phyloP scores from a whole-genome alignment of 2,113 vertebrate species.

The Hippocampus guttulatus region DNA sequence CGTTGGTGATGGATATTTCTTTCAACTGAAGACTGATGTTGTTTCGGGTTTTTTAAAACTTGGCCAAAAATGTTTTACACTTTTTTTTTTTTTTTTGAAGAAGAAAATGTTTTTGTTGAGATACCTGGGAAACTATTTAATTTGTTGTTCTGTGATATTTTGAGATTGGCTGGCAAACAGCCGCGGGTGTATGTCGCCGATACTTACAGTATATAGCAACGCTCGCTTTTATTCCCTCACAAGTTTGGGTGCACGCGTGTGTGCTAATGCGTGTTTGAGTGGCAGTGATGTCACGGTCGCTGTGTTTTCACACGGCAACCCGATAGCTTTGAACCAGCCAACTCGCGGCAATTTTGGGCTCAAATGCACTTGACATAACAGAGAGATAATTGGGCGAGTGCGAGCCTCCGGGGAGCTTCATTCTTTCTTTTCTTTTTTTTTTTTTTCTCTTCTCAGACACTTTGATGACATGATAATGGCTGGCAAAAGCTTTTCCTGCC shows the following conservation, averaged over 20 bases:
- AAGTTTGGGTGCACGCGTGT: background rate
- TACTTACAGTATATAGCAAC: background rate
- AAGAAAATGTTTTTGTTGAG: too few species aligned
- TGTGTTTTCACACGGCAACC: constrained; percentile 66
- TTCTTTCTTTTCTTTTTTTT: background rate
- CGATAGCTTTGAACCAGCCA: constrained; percentile 59
- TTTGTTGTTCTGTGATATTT: too few species aligned
- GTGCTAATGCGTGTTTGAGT: constrained; percentile 22
- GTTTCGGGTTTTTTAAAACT: too few species aligned
- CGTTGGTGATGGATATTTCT: too few species aligned
- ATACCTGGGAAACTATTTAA: too few species aligned
- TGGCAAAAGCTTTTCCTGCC: constrained; percentile 61
- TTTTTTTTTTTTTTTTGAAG: too few species aligned
- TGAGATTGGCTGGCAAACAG: too few species aligned
- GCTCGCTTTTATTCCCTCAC: background rate
- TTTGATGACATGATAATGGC: constrained; percentile 67
- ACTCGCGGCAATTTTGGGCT: constrained; percentile 64
- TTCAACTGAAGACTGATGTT: too few species aligned
- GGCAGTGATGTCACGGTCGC: constrained; percentile 61
- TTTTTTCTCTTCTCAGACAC: constrained; percentile 25
- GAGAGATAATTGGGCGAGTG: constrained; percentile 58
- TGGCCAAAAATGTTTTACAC: too few species aligned
- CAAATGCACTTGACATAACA: constrained; percentile 62
- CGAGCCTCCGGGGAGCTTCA: constrained; percentile 51
- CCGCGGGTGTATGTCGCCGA: too few species aligned